These are phyloP conservation scores for Microctenopoma lineatum DNA, from an alignment of 2,797 vertebrate species.

Conservation along the genomic window DNA sequence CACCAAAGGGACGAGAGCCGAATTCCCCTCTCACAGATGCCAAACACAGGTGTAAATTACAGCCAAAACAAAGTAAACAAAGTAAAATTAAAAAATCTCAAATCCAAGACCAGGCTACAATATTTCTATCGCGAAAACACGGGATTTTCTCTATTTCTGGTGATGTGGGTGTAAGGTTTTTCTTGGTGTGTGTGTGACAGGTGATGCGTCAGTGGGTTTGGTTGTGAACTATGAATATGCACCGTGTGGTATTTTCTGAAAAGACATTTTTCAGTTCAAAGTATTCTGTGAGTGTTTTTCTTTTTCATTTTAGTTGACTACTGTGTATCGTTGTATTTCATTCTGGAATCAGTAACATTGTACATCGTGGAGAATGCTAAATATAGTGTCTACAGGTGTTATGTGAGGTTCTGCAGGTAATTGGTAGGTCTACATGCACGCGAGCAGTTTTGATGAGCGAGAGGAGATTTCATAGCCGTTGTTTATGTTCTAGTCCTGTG, in stretches of 20 bases:
- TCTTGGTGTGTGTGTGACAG: constrained; percentile 31
- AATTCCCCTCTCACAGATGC: constrained; percentile 76
- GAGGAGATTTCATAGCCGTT: constrained; percentile 40
- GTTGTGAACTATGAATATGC: constrained; percentile 8
- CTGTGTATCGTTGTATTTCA: background rate
- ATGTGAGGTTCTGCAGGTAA: background rate
- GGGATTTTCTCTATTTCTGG: constrained; percentile 48
- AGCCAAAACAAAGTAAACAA: constrained; percentile 68
- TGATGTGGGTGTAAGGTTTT: constrained; percentile 18
- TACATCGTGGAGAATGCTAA: background rate
- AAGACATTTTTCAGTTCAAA: constrained; percentile 3
- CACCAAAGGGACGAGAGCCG: constrained; percentile 69
- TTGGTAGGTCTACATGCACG: background rate
- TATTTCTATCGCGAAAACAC: constrained; percentile 55
- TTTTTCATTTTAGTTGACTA: too few relatives aligned
- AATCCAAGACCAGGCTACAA: constrained; percentile 23
- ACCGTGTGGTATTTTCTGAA: background rate
- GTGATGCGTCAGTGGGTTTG: constrained; percentile 20
- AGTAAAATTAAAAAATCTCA: constrained; percentile 13
- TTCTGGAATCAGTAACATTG: background rate
- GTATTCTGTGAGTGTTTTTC: background rate
- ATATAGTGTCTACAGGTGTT: background rate
- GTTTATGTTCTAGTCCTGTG: constrained; percentile 45
- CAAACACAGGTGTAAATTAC: constrained; percentile 86
- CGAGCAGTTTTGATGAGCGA: constrained; percentile 5